A percentile compares a stretch with the other conserved stretches of the same genome.
phyloP scores from a whole-genome alignment of 35 echinoderm and acorn worm genomes.

The Hemicentrotus pulcherrimus region DNA sequence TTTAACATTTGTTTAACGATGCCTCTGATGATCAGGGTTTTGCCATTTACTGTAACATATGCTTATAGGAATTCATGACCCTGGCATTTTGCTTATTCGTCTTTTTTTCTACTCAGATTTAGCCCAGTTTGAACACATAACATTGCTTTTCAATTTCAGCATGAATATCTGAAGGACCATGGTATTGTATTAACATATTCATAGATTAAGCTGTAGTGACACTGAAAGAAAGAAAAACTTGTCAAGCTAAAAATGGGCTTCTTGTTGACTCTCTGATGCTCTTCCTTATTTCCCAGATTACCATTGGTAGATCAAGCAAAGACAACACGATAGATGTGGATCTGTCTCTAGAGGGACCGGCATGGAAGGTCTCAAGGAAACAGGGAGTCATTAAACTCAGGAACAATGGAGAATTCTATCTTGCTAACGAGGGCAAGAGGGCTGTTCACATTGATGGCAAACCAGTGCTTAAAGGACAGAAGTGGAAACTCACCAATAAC shows the following conservation, averaged over 20 bases:
- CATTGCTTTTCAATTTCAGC: no score
- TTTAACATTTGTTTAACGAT: no score
- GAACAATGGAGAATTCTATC: slow-evolving; percentile 97
- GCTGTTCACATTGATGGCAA: slow-evolving; percentile 94
- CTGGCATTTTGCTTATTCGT: no score
- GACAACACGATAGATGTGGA: slow-evolving; percentile 94
- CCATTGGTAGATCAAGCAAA: slow-evolving; percentile 77
- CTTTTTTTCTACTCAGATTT: no score
- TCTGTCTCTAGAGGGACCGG: slow-evolving; percentile 87
- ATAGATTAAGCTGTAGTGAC: no score
- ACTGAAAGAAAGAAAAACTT: no score
- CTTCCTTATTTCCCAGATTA: slow-evolving; percentile 69
- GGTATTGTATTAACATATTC: no score
- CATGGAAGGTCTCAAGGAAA: slow-evolving; percentile 87
- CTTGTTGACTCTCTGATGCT: not conserved
- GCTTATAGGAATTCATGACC: no score
- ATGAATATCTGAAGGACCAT: no score
- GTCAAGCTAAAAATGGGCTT: no score
- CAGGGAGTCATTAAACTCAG: slow-evolving; percentile 93
- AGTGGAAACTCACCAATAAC: slow-evolving; percentile 88
- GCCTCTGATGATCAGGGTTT: not conserved
- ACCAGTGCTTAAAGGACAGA: slow-evolving; percentile 74
- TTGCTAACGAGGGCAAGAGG: slow-evolving; percentile 94
- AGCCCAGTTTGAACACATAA: no score
- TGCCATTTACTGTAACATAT: no score